Evolutionary conservation across 1,140 invertebrate genomes (phyloP), one percentile per base, ranked within the genome.

Genomic region (Hylaeus volcanicus): DNA sequence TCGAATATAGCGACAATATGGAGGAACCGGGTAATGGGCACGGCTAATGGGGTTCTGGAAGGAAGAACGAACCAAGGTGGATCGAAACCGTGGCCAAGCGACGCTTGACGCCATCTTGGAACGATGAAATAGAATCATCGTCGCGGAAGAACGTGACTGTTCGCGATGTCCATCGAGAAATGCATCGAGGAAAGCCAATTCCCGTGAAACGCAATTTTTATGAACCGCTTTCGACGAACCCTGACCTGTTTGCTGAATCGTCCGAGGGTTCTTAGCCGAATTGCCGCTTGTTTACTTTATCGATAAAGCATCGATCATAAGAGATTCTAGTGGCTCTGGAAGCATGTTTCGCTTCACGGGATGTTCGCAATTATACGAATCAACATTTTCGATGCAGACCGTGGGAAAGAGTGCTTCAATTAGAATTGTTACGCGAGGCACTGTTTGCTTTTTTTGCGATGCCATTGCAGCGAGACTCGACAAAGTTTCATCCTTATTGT

Each of bases 21-120:
- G 60, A 73, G 51, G 12, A n/a, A 48, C 60, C 8, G 56, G 14
- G 48, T 79, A 79, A 79, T 64, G 76, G 48, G 69, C 41, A 55
- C 15, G 6, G 58, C 70, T 79, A 72, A 79, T 79, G 70, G 77
- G 51, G 12, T 64, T 8, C 4, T 11, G 48, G 53, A 64, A 64
- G 48, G 48, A 55, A n/a, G 55, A 58, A 39, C 39, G 53, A 26
- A 26, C 1, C 64, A n/a, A 53, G 39, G 58, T 43, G 43, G 69
- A 72, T 79, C 43, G 75, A 37, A 53, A 72, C 37, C 64, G 43
- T 5, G 43, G 8, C 45, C 8, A 4, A n/a, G 8, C n/a, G 56
- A 60, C 5, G 56, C 5, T 5, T 8, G 4, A 26, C 26, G 41
- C 43, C 63, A 64, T 45, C 43, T 45, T 65, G 45, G 45, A 48